Conservation (phyloP, 2,113 vertebrate genomes). For the Cephalopholis sonnerati region DNA sequence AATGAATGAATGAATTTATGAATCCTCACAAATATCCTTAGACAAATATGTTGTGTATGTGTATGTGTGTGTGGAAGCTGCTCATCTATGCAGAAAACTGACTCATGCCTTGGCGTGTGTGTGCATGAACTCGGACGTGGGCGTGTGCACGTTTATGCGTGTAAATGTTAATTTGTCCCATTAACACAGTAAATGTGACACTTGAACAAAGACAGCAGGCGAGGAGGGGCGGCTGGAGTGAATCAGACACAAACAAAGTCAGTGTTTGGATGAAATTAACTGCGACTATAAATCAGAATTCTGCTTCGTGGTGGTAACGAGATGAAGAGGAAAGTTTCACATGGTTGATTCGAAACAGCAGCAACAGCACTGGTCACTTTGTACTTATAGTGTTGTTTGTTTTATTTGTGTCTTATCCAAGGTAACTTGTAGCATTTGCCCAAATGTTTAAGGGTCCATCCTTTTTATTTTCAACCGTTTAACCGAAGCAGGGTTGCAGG, state of each 20-base stretch:
- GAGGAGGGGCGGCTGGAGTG: neutral
- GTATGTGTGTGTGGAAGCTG: neutral
- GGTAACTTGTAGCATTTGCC: too few relatives aligned
- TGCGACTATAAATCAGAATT: neutral
- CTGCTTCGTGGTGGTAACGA: neutral
- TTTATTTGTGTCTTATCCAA: neutral
- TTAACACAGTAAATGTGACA: constrained; percentile 19
- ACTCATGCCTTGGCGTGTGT: neutral
- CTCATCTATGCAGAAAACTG: neutral
- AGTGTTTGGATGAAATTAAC: neutral
- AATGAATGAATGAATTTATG: too few relatives aligned
- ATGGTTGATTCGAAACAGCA: neutral
- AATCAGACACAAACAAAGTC: neutral
- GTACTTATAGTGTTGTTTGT: neutral
- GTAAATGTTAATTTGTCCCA: constrained; percentile 19
- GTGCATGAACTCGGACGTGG: neutral
- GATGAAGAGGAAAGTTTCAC: neutral
- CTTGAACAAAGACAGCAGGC: constrained; percentile 5
- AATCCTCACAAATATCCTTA: neutral
- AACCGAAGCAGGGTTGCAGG: too few relatives aligned
- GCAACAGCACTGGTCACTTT: neutral
- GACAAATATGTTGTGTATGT: neutral
- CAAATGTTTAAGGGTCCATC: too few relatives aligned
- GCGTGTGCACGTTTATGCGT: neutral
- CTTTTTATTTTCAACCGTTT: too few relatives aligned